Evolutionary conservation across 2,113 vertebrate genomes (phyloP).

Genomic region (Platysteira castanea): DNA sequence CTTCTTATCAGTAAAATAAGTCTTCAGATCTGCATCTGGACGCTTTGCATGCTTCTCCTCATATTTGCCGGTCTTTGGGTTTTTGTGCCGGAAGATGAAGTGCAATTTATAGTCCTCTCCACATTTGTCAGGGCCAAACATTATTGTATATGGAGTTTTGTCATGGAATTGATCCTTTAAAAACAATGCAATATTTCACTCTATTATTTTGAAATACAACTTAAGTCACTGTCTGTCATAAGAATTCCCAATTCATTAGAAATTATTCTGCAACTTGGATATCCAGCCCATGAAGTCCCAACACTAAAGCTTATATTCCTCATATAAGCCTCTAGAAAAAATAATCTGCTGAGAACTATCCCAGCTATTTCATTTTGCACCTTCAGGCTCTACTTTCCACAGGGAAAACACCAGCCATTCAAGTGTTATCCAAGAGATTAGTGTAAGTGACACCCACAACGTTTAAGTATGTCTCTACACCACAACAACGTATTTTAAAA

Average conservation of each 20-base stretch:
- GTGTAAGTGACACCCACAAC: not conserved
- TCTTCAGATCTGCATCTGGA: constrained; percentile 89
- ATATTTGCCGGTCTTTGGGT: constrained; percentile 88
- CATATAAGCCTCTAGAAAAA: not conserved
- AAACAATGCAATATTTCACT: not conserved
- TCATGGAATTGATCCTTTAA: constrained; percentile 91
- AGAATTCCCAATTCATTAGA: not conserved
- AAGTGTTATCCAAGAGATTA: not conserved
- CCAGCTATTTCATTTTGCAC: not conserved
- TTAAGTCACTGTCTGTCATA: not conserved
- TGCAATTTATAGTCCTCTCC: constrained; percentile 98
- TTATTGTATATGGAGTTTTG: constrained; percentile 95
- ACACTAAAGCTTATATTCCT: not conserved
- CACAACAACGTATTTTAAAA: not conserved
- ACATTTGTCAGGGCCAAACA: constrained; percentile 99
- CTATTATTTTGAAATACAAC: not conserved
- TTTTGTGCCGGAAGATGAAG: constrained; percentile 98
- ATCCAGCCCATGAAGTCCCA: not conserved
- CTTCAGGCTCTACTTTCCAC: not conserved
- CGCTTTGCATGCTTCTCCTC: constrained; percentile 98
- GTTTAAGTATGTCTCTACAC: not conserved
- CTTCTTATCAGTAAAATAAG: constrained; percentile 96
- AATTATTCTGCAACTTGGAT: not conserved
- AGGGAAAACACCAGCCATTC: not conserved
- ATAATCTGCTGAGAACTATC: not conserved